Percentiles rank a stretch among this genome's conserved stretches.
phyloP scores from a whole-genome alignment of 1,140 invertebrate genomes.

The Trypoxylus dichotomus region DNA sequence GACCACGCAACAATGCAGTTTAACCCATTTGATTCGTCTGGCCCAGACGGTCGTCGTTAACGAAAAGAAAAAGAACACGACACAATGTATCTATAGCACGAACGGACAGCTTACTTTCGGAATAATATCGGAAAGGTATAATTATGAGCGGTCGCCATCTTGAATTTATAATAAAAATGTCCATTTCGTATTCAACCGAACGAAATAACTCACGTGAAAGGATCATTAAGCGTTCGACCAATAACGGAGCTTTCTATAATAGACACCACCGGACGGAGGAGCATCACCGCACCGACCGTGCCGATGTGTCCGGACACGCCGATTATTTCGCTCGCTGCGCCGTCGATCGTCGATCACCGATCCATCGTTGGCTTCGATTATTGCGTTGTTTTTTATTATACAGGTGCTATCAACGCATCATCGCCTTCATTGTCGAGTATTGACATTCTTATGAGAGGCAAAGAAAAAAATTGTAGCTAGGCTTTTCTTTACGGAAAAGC shows the following conservation, averaged over 20 bases:
- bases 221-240: constrained; percentile 51
- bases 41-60: background rate
- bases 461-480: no score
- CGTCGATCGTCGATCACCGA: no score
- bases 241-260: constrained; percentile 49
- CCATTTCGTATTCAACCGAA: constrained; percentile 46
- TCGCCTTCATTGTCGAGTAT: no score
- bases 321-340: background rate
- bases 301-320: background rate
- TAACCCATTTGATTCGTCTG: background rate
- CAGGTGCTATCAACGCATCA: background rate
- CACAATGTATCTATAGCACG: background rate
- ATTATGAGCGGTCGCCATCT: constrained; percentile 48
- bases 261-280: constrained; percentile 32
- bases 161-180: constrained; percentile 53
- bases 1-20: background rate
- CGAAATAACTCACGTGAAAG: constrained; percentile 50
- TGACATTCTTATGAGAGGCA: no score
- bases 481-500: no score
- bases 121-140: background rate
- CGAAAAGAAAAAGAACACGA: background rate
- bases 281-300: no score
- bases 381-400: background rate
- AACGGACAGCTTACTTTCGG: constrained; percentile 11
- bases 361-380: background rate